Conservation (phyloP, 2,888 invertebrate species). For the Orchesellides sinensis region DNA sequence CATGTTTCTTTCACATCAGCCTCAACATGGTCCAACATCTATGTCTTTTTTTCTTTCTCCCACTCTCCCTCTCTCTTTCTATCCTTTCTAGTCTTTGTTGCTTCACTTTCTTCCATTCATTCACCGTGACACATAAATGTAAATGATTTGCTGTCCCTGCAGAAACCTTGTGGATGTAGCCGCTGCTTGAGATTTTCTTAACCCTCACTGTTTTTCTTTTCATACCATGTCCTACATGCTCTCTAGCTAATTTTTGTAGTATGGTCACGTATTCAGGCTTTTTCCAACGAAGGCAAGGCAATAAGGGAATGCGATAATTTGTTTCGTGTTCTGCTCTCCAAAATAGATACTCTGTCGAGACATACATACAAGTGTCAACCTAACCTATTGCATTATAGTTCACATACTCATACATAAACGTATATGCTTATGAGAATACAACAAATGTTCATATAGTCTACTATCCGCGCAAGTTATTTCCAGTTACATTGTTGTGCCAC, state of each 20-base stretch:
- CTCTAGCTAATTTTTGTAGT: constrained; percentile 40
- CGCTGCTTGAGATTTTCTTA: neutral
- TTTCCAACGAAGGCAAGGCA: constrained; percentile 39
- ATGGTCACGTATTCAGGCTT: constrained; percentile 41
- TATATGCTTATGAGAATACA: neutral
- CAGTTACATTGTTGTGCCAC: too few relatives aligned
- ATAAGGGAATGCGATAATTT: constrained; percentile 57
- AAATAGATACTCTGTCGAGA: neutral
- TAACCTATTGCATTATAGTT: neutral
- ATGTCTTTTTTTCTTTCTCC: too few relatives aligned
- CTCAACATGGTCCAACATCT: too few relatives aligned
- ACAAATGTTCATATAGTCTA: neutral
- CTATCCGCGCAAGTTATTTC: neutral
- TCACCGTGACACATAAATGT: constrained; percentile 46
- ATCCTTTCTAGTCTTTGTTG: constrained; percentile 2
- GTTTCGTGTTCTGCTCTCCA: constrained; percentile 39
- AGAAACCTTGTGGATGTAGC: neutral
- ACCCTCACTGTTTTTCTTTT: neutral
- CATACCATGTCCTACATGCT: neutral
- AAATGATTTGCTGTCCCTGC: constrained; percentile 53
- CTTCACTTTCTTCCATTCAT: constrained; percentile 13
- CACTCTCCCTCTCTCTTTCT: neutral
- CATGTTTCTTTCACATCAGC: too few relatives aligned
- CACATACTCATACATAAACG: neutral
- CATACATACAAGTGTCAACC: too few relatives aligned